A percentile compares a stretch with the other conserved stretches of the same genome.
phyloP scores from a whole-genome alignment of 2,797 vertebrate species.

The Sylvilagus floridanus region DNA sequence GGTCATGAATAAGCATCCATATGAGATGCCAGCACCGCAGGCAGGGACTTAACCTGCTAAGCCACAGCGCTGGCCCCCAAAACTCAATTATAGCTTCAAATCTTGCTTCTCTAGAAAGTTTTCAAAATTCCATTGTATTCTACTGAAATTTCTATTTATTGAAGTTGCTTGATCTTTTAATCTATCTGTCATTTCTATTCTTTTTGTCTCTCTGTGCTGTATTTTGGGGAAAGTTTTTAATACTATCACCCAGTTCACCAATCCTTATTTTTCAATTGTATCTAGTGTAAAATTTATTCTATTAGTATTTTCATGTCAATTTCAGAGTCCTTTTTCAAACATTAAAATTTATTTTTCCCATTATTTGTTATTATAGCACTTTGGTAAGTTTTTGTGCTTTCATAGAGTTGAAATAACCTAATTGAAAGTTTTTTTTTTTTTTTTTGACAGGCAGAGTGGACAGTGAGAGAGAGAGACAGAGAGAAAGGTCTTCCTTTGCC shows the following conservation, averaged over 20 bases:
- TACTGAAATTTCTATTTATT: background rate
- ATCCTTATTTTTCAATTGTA: background rate
- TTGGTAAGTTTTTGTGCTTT: slow-evolving; percentile 8
- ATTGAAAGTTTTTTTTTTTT: background rate
- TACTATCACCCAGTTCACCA: background rate
- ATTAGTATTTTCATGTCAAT: background rate
- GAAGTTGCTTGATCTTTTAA: background rate
- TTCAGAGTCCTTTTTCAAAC: slow-evolving; percentile 6
- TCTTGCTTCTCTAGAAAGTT: background rate
- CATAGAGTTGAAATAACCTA: slow-evolving; percentile 14
- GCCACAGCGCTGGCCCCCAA: no score
- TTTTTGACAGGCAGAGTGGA: no score
- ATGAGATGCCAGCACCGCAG: no score
- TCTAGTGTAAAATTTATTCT: slow-evolving; percentile 4
- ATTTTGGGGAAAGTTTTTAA: background rate
- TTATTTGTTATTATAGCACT: background rate
- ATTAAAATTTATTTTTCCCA: background rate
- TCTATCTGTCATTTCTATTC: background rate
- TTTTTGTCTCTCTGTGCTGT: background rate
- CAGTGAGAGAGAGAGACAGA: no score
- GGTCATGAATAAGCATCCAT: no score
- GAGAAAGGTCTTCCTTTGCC: no score
- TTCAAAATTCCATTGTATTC: background rate
- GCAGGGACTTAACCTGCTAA: no score
- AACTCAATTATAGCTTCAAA: background rate